A percentile compares a stretch with the other conserved stretches of the same genome.
phyloP scores from a whole-genome alignment of 2,797 vertebrate species.

The Erpetoichthys calabaricus region DNA sequence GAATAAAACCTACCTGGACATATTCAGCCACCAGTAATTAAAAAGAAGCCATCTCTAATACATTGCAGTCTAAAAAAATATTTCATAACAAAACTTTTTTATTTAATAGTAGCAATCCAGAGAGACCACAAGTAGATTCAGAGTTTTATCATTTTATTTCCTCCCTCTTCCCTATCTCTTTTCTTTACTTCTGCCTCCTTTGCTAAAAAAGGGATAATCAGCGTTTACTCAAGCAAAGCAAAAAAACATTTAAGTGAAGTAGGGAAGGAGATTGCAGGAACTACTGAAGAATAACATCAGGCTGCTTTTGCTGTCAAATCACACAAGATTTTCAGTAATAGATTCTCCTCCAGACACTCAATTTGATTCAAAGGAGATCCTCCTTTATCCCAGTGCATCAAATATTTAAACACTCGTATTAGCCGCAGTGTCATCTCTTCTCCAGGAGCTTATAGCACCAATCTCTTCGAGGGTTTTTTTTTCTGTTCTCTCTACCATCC shows the following conservation, averaged over 20 bases:
- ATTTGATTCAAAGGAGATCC: conserved; percentile 97
- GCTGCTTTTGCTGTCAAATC: conserved; percentile 80
- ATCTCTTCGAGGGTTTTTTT: conserved; percentile 42
- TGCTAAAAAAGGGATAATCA: conserved; percentile 72
- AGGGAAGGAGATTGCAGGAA: conserved; percentile 73
- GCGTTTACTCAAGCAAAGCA: conserved; percentile 83
- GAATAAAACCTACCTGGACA: too few relatives aligned
- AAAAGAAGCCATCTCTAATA: too few relatives aligned
- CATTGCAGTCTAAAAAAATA: neutral
- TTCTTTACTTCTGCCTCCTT: conserved; percentile 23
- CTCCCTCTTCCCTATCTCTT: conserved; percentile 12
- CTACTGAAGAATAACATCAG: conserved; percentile 83
- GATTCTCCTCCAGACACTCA: conserved; percentile 99
- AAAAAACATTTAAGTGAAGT: conserved; percentile 87
- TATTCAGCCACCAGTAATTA: too few relatives aligned
- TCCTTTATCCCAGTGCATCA: conserved; percentile 98
- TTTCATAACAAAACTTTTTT: neutral
- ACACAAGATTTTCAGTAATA: conserved; percentile 93
- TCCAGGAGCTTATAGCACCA: conserved; percentile 68
- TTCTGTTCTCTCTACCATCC: conserved; percentile 36
- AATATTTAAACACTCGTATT: conserved; percentile 99
- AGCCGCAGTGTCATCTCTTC: conserved; percentile 70
- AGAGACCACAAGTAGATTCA: neutral
- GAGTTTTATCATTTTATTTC: neutral
- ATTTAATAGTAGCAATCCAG: neutral